Evolutionary conservation across 2,888 invertebrate species (phyloP).

Genomic region (Andrena trimmerana): DNA sequence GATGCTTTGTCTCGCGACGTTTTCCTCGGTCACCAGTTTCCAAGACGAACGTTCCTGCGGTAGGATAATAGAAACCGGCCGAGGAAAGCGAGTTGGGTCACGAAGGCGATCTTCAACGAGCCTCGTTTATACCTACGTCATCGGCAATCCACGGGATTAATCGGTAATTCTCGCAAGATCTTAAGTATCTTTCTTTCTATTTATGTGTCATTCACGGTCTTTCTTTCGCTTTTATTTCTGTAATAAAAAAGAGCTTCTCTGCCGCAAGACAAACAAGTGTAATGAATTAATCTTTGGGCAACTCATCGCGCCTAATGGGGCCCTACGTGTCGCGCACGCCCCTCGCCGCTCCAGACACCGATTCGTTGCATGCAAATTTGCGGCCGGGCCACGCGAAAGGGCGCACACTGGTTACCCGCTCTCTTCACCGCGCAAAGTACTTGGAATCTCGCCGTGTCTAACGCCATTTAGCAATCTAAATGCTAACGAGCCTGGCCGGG

Average conservation of each 20-base stretch:
- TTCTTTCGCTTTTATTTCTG: too few relatives aligned
- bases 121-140: background rate
- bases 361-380: conserved; percentile 21
- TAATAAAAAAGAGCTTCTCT: too few relatives aligned
- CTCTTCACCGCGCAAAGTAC: conserved; percentile 10
- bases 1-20: too few relatives aligned
- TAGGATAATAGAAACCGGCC: background rate
- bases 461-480: conserved; percentile 23
- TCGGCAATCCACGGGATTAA: background rate
- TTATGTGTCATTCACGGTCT: too few relatives aligned
- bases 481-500: background rate
- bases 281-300: too few relatives aligned
- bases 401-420: background rate
- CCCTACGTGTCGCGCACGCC: too few relatives aligned
- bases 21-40: too few relatives aligned
- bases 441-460: background rate
- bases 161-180: background rate
- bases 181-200: too few relatives aligned
- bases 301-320: too few relatives aligned
- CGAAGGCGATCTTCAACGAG: background rate
- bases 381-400: background rate
- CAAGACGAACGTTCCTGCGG: background rate
- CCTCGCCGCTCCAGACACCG: background rate
- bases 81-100: background rate
- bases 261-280: too few relatives aligned